These are phyloP conservation scores for Hydropsyche betteni DNA, from an alignment of 2,888 invertebrate species.

Conservation along the genomic window DNA sequence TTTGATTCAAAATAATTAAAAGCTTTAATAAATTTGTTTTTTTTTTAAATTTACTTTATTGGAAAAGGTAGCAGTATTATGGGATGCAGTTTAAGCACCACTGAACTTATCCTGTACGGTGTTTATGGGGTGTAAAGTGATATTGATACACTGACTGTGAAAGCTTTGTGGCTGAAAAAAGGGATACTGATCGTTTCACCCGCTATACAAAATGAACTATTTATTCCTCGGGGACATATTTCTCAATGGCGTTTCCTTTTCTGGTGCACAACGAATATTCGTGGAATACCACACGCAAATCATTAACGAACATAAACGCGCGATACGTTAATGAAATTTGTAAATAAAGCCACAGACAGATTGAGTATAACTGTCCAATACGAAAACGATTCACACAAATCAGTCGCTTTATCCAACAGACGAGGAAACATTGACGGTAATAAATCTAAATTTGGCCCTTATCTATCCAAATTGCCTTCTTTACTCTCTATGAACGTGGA, in stretches of 20 bases:
- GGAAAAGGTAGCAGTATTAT: background rate
- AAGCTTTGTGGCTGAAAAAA: slow-evolving; percentile 30
- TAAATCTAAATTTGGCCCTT: slow-evolving; percentile 33
- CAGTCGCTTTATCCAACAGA: slow-evolving; percentile 26
- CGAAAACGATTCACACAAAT: slow-evolving; percentile 22
- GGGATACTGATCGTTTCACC: slow-evolving; percentile 32
- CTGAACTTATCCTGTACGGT: slow-evolving; percentile 35
- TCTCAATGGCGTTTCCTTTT: background rate
- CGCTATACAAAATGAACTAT: slow-evolving; percentile 10
- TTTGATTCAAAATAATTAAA: background rate
- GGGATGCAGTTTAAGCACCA: background rate
- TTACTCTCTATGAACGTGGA: slow-evolving; percentile 21
- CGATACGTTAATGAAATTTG: background rate
- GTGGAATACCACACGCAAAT: background rate
- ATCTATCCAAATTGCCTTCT: slow-evolving; percentile 32
- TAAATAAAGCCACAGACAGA: background rate
- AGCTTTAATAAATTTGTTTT: no score
- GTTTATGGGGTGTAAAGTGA: slow-evolving; percentile 51
- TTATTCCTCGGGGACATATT: slow-evolving; percentile 12
- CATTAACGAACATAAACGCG: no score
- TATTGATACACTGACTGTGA: slow-evolving; percentile 47
- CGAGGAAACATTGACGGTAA: slow-evolving; percentile 24
- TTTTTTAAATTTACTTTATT: no score
- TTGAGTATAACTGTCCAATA: slow-evolving; percentile 3
- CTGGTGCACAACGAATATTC: background rate